Conservation (phyloP, 2,888 invertebrate species). For the Pandemis heparana region DNA sequence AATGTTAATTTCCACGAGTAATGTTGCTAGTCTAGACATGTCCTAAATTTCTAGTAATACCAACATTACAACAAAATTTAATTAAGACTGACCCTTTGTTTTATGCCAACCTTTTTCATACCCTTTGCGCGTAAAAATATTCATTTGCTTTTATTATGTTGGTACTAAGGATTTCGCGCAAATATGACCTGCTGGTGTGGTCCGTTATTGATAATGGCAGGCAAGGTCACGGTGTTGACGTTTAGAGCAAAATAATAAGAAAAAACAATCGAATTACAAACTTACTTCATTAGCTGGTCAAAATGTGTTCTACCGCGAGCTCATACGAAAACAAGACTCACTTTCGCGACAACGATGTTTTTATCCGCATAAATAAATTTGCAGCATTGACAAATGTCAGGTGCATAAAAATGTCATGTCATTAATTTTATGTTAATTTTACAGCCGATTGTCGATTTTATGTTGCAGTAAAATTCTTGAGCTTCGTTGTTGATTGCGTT, state of each 20-base stretch:
- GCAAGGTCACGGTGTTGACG: constrained; percentile 16
- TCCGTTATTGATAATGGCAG: constrained; percentile 17
- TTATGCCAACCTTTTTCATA: constrained; percentile 5
- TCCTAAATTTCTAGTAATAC: constrained; percentile 26
- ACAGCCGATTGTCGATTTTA: constrained; percentile 23
- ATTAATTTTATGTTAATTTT: constrained; percentile 27
- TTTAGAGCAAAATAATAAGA: constrained; percentile 11
- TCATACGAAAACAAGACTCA: background rate
- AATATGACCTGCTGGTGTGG: constrained; percentile 19
- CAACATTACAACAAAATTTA: constrained; percentile 30
- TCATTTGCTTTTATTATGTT: constrained; percentile 33
- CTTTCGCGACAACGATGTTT: background rate
- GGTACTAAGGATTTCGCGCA: constrained; percentile 24
- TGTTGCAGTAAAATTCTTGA: constrained; percentile 13
- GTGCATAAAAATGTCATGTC: constrained; percentile 21
- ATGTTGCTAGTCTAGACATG: constrained; percentile 19
- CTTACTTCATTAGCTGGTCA: background rate
- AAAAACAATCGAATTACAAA: constrained; percentile 1
- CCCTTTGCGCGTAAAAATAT: constrained; percentile 12
- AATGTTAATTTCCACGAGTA: constrained; percentile 6
- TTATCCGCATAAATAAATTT: background rate
- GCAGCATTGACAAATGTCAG: constrained; percentile 4
- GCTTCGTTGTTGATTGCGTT: constrained; percentile 9
- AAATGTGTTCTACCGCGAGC: background rate
- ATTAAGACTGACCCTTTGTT: constrained; percentile 25